Base-by-base conservation (phyloP, 2,797 vertebrate species). In the Crocidura indochinensis region DNA sequence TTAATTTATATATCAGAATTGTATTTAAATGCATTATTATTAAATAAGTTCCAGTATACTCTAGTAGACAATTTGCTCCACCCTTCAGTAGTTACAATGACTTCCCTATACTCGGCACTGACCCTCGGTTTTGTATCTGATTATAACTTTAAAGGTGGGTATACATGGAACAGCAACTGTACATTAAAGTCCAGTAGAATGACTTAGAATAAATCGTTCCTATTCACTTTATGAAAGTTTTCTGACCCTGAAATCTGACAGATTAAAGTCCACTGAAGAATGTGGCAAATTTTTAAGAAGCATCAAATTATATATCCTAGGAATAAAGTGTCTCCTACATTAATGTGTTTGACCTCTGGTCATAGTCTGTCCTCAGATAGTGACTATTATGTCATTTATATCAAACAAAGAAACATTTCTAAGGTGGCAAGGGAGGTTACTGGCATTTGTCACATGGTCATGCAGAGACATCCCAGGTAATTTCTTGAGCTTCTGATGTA, bases 351-450 rank as follows among this genome's bases (percentile, higher is more conserved):
- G 79, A 92, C 93, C 88, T 84, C 62, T 88, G 64, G 62, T 88
- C 67, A 84, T 15, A 84, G 76, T 46, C 79, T 88, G 77, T 91
- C 92, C 90, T 95, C 93, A 94, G 53, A 81, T 31, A 80, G 91
- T 81, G 73, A 92, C 46, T 79, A 76, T 27, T 87, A 3, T 85
- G 80, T 84, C 77, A 93, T 93, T 94, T 94, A 83, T 96, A 94
- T 92, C 79, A 95, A 93, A 93, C 11, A 93, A 94, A 94, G 62
- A 88, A 77, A 89, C 26, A 76, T 93, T 95, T 96, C 46, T 81
- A 73, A 92, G 78, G 53, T 88, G 27, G 67, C 24, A 78, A 65
- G 22, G 26, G 27, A 92, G 29, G 74, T 81, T 86, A 65, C 76
- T 88, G 64, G 68, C 75, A 93, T 95, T 95, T 95, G 91, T 96